These are phyloP conservation scores for Coreoperca whiteheadi DNA, from an alignment of 2,113 vertebrate genomes.

Conservation along the genomic window DNA sequence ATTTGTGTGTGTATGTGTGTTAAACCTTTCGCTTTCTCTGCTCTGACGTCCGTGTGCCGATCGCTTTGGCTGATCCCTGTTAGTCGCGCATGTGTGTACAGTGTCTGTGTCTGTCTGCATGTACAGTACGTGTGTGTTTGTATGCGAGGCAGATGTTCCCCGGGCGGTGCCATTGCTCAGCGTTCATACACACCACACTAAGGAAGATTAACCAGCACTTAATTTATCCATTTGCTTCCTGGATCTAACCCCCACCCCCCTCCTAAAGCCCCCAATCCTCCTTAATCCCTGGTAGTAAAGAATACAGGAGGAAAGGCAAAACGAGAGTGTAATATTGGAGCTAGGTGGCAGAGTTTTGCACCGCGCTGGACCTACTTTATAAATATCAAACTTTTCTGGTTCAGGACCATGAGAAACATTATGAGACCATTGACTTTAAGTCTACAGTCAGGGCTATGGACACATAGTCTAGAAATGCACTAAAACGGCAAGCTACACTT, in stretches of 20 bases:
- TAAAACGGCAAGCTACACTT: neutral
- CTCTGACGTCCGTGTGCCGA: constrained; percentile 81
- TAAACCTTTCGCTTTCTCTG: constrained; percentile 70
- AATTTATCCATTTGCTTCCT: constrained; percentile 78
- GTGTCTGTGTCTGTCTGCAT: constrained; percentile 58
- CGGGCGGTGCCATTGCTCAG: constrained; percentile 77
- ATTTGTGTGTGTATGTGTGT: constrained; percentile 31
- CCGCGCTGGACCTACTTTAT: constrained; percentile 11
- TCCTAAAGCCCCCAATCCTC: constrained; percentile 51
- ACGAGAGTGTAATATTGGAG: constrained; percentile 15
- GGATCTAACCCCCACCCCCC: constrained; percentile 38
- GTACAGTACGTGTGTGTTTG: constrained; percentile 59
- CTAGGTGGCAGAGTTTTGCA: constrained; percentile 34
- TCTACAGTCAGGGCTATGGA: neutral
- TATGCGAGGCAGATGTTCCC: constrained; percentile 79
- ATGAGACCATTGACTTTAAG: neutral
- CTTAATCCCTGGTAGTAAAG: constrained; percentile 76
- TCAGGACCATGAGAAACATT: neutral
- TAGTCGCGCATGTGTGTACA: constrained; percentile 53
- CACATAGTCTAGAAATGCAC: neutral
- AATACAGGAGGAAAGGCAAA: constrained; percentile 34
- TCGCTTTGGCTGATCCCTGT: constrained; percentile 81
- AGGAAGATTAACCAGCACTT: constrained; percentile 76
- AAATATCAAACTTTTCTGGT: constrained; percentile 23
- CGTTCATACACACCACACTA: constrained; percentile 70